Percentiles rank a stretch among this genome's conserved stretches.
Conservation (phyloP, 2,797 vertebrate genomes). For the Enteromius radiatus region DNA sequence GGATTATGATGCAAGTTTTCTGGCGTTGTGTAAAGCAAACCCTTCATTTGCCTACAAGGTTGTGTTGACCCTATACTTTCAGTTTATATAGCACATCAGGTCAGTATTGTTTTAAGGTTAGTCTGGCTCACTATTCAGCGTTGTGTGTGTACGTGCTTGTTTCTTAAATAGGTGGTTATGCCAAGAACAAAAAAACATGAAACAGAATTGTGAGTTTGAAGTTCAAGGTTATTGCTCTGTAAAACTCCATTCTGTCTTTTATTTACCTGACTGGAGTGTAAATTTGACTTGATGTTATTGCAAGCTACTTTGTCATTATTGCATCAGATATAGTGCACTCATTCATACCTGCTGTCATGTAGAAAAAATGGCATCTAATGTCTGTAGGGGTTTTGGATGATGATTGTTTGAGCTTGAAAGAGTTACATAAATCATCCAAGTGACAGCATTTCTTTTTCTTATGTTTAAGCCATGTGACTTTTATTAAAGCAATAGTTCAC, state of each 20-base stretch:
- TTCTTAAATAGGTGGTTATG: neutral
- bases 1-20: neutral
- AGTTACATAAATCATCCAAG: neutral
- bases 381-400: neutral
- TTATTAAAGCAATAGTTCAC: neutral
- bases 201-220: constrained; percentile 54
- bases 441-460: neutral
- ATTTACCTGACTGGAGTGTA: constrained; percentile 48
- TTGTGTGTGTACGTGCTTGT: neutral
- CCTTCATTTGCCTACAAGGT: neutral
- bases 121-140: neutral
- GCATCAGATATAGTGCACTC: constrained; percentile 33
- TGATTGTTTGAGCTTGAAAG: neutral
- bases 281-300: constrained; percentile 32
- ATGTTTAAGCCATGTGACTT: neutral
- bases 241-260: constrained; percentile 46
- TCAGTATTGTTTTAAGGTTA: neutral
- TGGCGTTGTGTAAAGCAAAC: neutral
- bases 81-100: neutral
- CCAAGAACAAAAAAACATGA: neutral
- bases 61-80: neutral
- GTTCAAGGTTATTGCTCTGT: constrained; percentile 50
- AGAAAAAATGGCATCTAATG: neutral
- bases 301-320: constrained; percentile 27
- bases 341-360: neutral